Evolutionary conservation across 1,140 invertebrate genomes (phyloP).

Genomic region (Dysdera silvatica): DNA sequence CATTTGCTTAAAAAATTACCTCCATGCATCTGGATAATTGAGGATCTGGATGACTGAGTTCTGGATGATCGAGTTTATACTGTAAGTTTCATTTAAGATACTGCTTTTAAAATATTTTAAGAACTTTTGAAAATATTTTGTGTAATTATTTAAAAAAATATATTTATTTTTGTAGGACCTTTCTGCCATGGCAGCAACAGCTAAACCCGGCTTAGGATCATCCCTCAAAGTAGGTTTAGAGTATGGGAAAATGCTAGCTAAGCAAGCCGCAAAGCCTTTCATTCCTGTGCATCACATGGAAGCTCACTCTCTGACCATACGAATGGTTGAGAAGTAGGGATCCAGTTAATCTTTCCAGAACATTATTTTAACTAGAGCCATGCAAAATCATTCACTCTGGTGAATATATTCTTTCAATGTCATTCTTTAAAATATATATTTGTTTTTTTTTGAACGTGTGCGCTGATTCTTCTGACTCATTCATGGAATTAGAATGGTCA

Average conservation of each 20-base stretch:
- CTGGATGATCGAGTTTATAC: background rate
- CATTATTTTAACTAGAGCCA: too few species aligned
- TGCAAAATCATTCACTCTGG: too few species aligned
- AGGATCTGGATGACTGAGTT: too few species aligned
- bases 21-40: too few species aligned
- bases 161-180: constrained; percentile 50
- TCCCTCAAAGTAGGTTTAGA: constrained; percentile 72
- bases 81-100: background rate
- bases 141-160: constrained; percentile 4
- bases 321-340: constrained; percentile 58
- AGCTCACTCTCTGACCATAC: constrained; percentile 85
- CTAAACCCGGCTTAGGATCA: constrained; percentile 72
- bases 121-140: background rate
- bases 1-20: too few species aligned
- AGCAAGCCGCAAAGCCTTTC: constrained; percentile 64
- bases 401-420: too few species aligned
- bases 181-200: constrained; percentile 83
- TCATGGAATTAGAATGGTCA: too few species aligned
- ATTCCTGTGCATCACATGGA: constrained; percentile 98
- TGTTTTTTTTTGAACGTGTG: too few species aligned
- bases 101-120: background rate
- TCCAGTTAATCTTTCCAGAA: background rate
- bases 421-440: too few species aligned
- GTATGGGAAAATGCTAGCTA: constrained; percentile 72
- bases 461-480: too few species aligned